phyloP scores from a whole-genome alignment of 1,140 invertebrate genomes.

The Heliconius eleuchia region DNA sequence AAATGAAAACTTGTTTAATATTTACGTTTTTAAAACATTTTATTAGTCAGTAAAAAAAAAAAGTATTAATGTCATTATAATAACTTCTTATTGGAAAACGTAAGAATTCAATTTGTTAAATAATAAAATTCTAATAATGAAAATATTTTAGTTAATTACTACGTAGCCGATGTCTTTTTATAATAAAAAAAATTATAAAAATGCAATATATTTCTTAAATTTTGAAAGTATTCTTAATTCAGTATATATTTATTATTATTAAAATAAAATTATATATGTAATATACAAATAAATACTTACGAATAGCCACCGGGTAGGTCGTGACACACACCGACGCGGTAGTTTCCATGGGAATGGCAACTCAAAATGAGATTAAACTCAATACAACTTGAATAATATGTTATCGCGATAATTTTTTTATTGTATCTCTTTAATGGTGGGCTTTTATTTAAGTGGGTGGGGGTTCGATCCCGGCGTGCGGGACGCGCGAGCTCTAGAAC shows the following conservation, averaged over 20 bases:
- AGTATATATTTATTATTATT: too few relatives aligned
- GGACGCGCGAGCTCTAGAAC: conserved; percentile 59
- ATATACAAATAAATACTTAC: conserved; percentile 53
- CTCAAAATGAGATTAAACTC: conserved; percentile 25
- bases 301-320: conserved; percentile 48
- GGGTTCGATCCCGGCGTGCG: conserved; percentile 51
- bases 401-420: conserved; percentile 20
- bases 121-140: background rate
- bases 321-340: conserved; percentile 51
- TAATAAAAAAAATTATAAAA: background rate
- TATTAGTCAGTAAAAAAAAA: background rate
- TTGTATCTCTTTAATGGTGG: conserved; percentile 10
- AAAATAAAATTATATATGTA: background rate
- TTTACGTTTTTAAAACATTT: too few relatives aligned
- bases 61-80: background rate
- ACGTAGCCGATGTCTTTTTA: too few relatives aligned
- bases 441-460: conserved; percentile 23
- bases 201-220: background rate
- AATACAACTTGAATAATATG: conserved; percentile 17
- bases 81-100: background rate
- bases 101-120: background rate
- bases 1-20: too few relatives aligned
- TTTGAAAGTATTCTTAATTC: background rate
- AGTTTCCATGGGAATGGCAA: conserved; percentile 14
- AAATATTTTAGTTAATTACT: background rate